These are phyloP conservation scores for Bradypodion pumilum DNA, from an alignment of 2,797 vertebrate species.

Conservation along the genomic window DNA sequence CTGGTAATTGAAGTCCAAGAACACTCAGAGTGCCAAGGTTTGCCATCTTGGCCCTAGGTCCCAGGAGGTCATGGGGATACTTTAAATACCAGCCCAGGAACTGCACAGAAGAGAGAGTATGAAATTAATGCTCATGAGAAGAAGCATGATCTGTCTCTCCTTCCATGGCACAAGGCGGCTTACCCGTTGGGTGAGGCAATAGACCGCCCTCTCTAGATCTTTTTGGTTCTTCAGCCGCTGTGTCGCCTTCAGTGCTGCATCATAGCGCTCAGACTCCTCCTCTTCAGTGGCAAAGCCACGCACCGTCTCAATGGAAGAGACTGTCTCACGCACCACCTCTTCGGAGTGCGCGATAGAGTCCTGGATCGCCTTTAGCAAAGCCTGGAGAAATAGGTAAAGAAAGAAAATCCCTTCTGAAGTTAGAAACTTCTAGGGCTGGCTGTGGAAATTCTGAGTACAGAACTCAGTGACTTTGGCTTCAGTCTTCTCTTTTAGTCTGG, in stretches of 20 bases:
- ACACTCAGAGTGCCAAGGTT: too few species aligned
- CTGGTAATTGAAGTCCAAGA: too few species aligned
- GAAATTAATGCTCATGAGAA: too few species aligned
- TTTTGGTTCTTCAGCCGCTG: conserved; percentile 65
- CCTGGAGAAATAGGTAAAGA: conserved; percentile 71
- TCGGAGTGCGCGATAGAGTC: conserved; percentile 78
- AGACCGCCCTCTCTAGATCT: conserved; percentile 65
- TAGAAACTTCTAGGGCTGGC: too few species aligned
- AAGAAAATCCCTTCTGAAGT: neutral
- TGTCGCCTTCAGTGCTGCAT: conserved; percentile 70
- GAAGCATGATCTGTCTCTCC: neutral
- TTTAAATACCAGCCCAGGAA: too few species aligned
- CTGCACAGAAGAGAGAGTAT: too few species aligned
- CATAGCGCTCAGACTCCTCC: conserved; percentile 75
- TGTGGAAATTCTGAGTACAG: neutral
- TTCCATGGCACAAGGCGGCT: conserved; percentile 21
- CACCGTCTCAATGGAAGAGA: conserved; percentile 78
- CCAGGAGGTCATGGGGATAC: too few species aligned
- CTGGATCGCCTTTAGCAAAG: conserved; percentile 78
- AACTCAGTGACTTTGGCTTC: neutral
- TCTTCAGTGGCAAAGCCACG: conserved; percentile 81
- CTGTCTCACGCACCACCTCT: conserved; percentile 75
- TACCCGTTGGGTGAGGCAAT: conserved; percentile 78
- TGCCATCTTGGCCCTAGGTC: too few species aligned
- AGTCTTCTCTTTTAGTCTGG: too few species aligned